Base-by-base conservation (phyloP, 53 echinoderm and acorn worm genomes). In the Astropecten irregularis region DNA sequence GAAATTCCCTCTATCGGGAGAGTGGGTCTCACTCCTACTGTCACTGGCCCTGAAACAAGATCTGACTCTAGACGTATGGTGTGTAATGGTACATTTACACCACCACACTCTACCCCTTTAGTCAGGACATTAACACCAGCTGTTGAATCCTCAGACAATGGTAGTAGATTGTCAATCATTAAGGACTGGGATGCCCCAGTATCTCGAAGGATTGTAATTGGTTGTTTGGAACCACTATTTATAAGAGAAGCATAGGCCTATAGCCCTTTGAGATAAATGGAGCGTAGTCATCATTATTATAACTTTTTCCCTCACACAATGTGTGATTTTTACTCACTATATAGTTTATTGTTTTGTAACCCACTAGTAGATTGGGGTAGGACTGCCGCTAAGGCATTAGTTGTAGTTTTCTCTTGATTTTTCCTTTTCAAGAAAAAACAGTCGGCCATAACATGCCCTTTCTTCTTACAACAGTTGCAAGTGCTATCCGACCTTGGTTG, bases 121-220 rank as follows among this genome's bases (percentile, higher is more conserved):
- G 84, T 47, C 52, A 88, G 40, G 51, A 72, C 92, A 88, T 65
- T 70, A 36, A 49, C 58, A 30, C 67, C 71, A 52, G 39, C 60
- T 53, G 56, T 39, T 18, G 65, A 65, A 6, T 62, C 54, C 4
- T 52, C 52, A 84, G 32, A 18, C 49, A 70, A 83, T 25, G 92
- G 71, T 49, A 92, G 40, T 54, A 63, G 44, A 29, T 9, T 42
- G 13, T 19, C 49, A 18, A 62, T 59, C 15, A 88, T 57, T 70
- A 92, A 68, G 30, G 91, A 83, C 26, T 84, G 87, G 46, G 81
- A 57, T 16, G 92, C 76, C 34, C 88, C 74, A 20, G 83, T 92
- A 69, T 89, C 92, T 31, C 89, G 48, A 56, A 89, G 60, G 33
- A 72, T 52, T 15, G 31, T 13, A 53, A 72, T 22, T 30, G 32